Evolutionary conservation across 2,113 vertebrate genomes (phyloP).

Genomic region (Channa argus): DNA sequence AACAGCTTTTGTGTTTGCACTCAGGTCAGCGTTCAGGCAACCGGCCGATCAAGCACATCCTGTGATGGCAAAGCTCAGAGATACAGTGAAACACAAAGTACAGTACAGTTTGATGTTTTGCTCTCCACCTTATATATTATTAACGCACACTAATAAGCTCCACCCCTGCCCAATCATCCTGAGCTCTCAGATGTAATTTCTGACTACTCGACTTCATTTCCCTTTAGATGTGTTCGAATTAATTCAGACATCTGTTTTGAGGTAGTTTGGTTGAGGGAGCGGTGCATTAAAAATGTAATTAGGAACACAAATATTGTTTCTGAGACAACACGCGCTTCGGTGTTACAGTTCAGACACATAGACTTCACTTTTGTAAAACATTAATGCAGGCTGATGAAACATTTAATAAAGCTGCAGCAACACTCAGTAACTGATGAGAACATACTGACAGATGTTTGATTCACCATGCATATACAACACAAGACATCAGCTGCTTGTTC

Average conservation of each 20-base stretch:
- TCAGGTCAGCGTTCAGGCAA: not conserved
- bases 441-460: conserved; percentile 33
- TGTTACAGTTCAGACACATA: conserved; percentile 5
- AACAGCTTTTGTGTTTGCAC: not conserved
- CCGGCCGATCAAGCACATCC: not conserved
- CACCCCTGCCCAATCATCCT: not conserved
- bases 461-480: conserved; percentile 5
- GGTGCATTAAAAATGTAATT: conserved; percentile 49
- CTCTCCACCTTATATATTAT: conserved; percentile 23
- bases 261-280: conserved; percentile 21
- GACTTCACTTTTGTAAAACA: conserved; percentile 38
- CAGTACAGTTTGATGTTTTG: not conserved
- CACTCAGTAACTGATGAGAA: conserved; percentile 41
- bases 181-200: conserved; percentile 1
- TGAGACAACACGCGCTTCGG: conserved; percentile 11
- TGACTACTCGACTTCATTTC: conserved; percentile 9
- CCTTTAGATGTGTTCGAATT: conserved; percentile 32
- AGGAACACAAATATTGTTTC: conserved; percentile 45
- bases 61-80: too few species aligned
- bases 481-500: conserved; percentile 33
- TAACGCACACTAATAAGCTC: conserved; percentile 14
- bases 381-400: conserved; percentile 60
- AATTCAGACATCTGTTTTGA: conserved; percentile 39
- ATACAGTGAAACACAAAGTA: not conserved
- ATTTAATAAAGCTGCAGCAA: conserved; percentile 54